A percentile compares a stretch with the other conserved stretches of the same genome.
Evolutionary conservation across 2,113 vertebrate genomes (phyloP).

Genomic region (Siniperca knerii): DNA sequence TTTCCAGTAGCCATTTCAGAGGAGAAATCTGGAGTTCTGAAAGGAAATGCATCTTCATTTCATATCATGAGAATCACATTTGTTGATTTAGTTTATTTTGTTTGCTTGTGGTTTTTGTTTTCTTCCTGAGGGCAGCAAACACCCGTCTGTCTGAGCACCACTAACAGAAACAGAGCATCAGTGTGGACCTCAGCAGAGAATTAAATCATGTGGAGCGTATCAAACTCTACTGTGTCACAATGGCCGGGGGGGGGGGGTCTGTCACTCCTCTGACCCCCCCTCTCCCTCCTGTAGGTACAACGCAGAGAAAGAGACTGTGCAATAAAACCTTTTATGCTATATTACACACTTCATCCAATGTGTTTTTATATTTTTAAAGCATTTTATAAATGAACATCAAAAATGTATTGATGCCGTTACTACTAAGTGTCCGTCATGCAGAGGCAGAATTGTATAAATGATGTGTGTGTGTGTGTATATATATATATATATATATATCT

Average conservation of each 20-base stretch:
- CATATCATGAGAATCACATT: conserved; percentile 55
- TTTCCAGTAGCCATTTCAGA: conserved; percentile 31
- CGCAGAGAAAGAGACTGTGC: conserved; percentile 83
- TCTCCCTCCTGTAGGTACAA: conserved; percentile 47
- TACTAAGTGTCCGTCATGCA: conserved; percentile 59
- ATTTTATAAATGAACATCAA: conserved; percentile 72
- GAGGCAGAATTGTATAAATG: conserved; percentile 22
- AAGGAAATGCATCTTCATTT: conserved; percentile 61
- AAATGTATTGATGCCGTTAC: conserved; percentile 55
- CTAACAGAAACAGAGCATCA: conserved; percentile 17
- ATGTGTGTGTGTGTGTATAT: conserved; percentile 9
- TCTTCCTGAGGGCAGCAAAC: conserved; percentile 21
- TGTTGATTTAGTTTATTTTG: conserved; percentile 21
- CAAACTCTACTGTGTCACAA: conserved; percentile 26
- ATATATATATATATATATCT: conserved; percentile 11
- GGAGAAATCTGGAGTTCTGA: conserved; percentile 17
- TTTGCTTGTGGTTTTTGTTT: conserved; percentile 29
- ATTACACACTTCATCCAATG: conserved; percentile 70
- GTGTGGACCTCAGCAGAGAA: conserved; percentile 24
- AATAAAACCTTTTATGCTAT: conserved; percentile 87
- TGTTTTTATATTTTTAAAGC: conserved; percentile 76
- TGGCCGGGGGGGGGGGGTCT: background rate
- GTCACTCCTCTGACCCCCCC: background rate
- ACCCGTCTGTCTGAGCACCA: background rate
- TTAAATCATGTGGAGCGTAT: conserved; percentile 1